Evolutionary conservation across 2,797 vertebrate genomes (phyloP), one percentile per base, ranked within the genome.

Genomic region (Alfaro cultratus): DNA sequence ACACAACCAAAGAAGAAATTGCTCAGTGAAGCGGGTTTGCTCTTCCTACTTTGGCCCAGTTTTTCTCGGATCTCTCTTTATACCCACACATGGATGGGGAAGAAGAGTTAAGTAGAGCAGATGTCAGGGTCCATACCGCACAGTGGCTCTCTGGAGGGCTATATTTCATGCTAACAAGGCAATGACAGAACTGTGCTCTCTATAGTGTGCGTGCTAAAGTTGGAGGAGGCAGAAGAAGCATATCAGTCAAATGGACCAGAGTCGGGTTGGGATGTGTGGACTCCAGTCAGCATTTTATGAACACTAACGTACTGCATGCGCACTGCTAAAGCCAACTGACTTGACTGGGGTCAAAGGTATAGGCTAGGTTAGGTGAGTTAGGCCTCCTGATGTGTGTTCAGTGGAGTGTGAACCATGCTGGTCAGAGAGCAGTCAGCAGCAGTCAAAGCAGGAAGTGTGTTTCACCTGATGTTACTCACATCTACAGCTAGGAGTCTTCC

Each of bases 1-100:
- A 75, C n/a, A 73, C 78, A 39, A 80, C 53, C 12, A 34, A 55
- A 46, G 31, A 18, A 51, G 34, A 67, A 49, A 43, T 11, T 31
- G 49, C 31, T 79, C 31, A 64, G 31, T 60, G 79, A 87, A 78
- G 68, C n/a, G 75, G 49, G 76, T 70, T 43, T 75, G 41, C 11
- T 75, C 36, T 55, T 75, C 26, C 36, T 57, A 53, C 85, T 81
- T 86, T 91, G 90, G 77, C 89, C 90, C 84, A 91, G 74, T 92
- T 93, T 91, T 31, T 43, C 55, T 74, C 72, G 41, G 73, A 21
- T 77, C 64, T 41, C 36, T 39, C 73, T 85, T 72, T 39, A 75
- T 62, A 74, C 41, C 72, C 46, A 74, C n/a, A 75, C 74, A 80
- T 8, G 73, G 16, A 68, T 21, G 74, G 5, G 73, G 53, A 74